These are phyloP conservation scores for Girardinichthys multiradiatus DNA, from an alignment of 2,113 vertebrate species.

Conservation along the genomic window DNA sequence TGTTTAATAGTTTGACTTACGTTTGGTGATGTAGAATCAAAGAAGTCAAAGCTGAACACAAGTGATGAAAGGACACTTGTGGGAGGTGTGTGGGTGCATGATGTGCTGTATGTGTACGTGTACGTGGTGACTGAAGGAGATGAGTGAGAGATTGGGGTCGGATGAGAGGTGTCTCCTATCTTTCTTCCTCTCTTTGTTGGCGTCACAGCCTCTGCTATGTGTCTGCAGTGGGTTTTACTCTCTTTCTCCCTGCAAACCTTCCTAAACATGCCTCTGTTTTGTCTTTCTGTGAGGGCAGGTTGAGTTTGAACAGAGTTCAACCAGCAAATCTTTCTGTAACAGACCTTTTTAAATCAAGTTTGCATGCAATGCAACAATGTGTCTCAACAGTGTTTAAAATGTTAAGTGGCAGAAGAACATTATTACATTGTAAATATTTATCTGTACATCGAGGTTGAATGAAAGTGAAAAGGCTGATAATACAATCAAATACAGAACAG, in stretches of 20 bases:
- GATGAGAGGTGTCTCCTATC: slow-evolving; percentile 57
- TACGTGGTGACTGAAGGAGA: slow-evolving; percentile 22
- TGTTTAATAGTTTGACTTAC: neutral
- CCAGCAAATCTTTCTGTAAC: neutral
- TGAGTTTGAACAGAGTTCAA: slow-evolving; percentile 58
- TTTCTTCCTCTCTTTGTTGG: slow-evolving; percentile 36
- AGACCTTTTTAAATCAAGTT: neutral
- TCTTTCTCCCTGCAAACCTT: slow-evolving; percentile 5
- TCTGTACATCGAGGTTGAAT: slow-evolving; percentile 8
- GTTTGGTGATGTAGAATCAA: no score
- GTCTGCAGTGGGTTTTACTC: slow-evolving; percentile 51
- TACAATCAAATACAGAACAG: neutral
- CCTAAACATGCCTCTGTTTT: slow-evolving; percentile 53
- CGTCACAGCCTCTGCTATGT: slow-evolving; percentile 56
- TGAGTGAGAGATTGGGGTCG: slow-evolving; percentile 57
- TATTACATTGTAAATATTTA: neutral
- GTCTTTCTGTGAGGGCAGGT: slow-evolving; percentile 52
- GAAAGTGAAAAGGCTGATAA: neutral
- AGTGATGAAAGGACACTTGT: neutral
- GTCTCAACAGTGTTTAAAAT: neutral
- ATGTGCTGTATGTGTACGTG: slow-evolving; percentile 4
- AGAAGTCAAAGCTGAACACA: neutral
- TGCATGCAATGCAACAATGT: neutral
- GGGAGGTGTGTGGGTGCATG: slow-evolving; percentile 10
- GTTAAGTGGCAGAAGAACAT: neutral